Evolutionary conservation across 2,113 vertebrate species (phyloP).

Genomic region (Dipodomys ordii): DNA sequence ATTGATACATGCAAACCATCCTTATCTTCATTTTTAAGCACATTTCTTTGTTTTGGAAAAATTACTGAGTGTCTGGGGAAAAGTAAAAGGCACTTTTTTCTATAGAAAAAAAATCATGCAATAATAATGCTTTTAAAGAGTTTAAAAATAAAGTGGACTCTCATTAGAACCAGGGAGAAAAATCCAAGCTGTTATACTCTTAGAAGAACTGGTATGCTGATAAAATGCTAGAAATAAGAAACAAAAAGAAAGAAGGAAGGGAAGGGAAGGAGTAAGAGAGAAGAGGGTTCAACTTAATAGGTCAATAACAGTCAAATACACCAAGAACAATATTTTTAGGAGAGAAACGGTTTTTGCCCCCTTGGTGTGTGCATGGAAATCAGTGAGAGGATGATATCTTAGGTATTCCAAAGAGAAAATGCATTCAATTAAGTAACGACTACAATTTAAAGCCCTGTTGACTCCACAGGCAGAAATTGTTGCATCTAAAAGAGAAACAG

Average conservation of each 20-base stretch:
- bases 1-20: background rate
- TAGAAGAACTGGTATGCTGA: background rate
- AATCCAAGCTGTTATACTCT: background rate
- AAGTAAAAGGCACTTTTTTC: background rate
- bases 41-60: background rate
- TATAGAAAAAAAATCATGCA: background rate
- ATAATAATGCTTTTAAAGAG: background rate
- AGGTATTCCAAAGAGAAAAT: constrained; percentile 37
- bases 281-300: background rate
- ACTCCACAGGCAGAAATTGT: constrained; percentile 34
- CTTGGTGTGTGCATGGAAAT: background rate
- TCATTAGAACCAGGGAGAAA: background rate
- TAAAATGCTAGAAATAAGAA: background rate
- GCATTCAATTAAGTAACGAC: constrained; percentile 48
- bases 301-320: constrained; percentile 1
- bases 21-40: background rate
- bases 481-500: constrained; percentile 14
- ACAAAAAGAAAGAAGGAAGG: background rate
- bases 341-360: background rate
- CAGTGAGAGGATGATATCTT: background rate
- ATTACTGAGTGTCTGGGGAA: background rate
- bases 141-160: background rate
- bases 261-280: background rate
- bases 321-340: background rate
- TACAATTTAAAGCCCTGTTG: background rate